These are phyloP conservation scores for Chrysemys picta DNA, from an alignment of 2,113 vertebrate species.

Conservation along the genomic window DNA sequence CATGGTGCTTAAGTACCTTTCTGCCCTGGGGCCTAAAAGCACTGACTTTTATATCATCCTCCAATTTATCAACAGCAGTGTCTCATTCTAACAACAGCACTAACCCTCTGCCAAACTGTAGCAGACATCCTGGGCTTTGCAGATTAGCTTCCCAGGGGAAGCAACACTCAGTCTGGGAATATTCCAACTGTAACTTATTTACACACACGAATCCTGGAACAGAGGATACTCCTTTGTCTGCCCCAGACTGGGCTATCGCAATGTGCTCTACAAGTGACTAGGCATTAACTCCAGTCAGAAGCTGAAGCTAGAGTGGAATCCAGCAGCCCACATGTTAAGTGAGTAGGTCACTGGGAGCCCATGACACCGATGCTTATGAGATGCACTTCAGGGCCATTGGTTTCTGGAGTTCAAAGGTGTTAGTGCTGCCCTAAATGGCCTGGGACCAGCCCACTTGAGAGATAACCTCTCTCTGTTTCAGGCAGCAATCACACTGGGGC, in stretches of 20 bases:
- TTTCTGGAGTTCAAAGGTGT: background rate
- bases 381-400: background rate
- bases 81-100: background rate
- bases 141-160: background rate
- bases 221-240: background rate
- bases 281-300: background rate
- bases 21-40: background rate
- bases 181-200: background rate
- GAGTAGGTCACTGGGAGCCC: background rate
- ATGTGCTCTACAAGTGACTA: background rate
- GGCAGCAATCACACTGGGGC: background rate
- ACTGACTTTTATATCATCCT: background rate
- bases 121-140: background rate
- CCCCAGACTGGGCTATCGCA: background rate
- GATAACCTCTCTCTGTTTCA: background rate
- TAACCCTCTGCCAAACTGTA: background rate
- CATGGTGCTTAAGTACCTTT: background rate
- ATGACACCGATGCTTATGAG: background rate
- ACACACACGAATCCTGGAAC: too few species aligned
- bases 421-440: background rate
- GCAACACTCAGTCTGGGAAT: background rate
- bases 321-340: background rate
- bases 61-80: background rate
- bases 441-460: background rate
- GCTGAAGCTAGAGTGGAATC: background rate